Evolutionary conservation across 2,113 vertebrate genomes (phyloP), one percentile per base, ranked within the genome.

Genomic region (Talpa occidentalis): DNA sequence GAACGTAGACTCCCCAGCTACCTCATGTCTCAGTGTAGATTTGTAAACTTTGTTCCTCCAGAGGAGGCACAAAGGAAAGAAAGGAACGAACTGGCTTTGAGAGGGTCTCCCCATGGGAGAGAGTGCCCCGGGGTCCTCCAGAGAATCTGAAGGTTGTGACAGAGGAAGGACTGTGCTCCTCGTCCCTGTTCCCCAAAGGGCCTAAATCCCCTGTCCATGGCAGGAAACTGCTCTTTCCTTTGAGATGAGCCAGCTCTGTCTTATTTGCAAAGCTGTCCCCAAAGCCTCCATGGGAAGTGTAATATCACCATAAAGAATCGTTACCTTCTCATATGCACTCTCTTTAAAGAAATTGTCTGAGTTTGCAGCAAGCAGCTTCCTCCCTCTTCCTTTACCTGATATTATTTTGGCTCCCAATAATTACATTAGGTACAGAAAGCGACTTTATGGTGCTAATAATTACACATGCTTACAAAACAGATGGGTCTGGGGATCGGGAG

Each of bases 391-490:
- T 92, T 88, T 69, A 94, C 95, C 96, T 95, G 91, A 81, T 84
- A 88, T 59, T 73, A 88, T 93, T 97, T 70, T 85, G 93, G 83
- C 73, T 95, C 44, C 88, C 21, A 21, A 96, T 97, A 96, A 96
- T 97, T 96, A 96, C 94, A 97, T 97, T 95, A 97, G 96, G 95
- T 96, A 78, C 77, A 96, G 97, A 95, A 97, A 96, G 87, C 62
- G 95, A 95, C 84, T 97, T 97, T 96, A 97, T 93, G 97, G 93
- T 74, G 80, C 94, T 97, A 97, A 97, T 97, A 97, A 97, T 97
- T 96, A 96, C 76, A 94, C 80, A 85, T 22, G 88, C 95, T 97
- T 95, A 96, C 91, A 97, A 95, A 97, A 96, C 95, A 97, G 96
- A 96, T 95, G 96, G 95, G 84, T 59, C 94, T 88, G 80, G 74